Evolutionary conservation across 2,888 invertebrate genomes (phyloP), one percentile per base, ranked within the genome.

Genomic region (Acheta domesticus): DNA sequence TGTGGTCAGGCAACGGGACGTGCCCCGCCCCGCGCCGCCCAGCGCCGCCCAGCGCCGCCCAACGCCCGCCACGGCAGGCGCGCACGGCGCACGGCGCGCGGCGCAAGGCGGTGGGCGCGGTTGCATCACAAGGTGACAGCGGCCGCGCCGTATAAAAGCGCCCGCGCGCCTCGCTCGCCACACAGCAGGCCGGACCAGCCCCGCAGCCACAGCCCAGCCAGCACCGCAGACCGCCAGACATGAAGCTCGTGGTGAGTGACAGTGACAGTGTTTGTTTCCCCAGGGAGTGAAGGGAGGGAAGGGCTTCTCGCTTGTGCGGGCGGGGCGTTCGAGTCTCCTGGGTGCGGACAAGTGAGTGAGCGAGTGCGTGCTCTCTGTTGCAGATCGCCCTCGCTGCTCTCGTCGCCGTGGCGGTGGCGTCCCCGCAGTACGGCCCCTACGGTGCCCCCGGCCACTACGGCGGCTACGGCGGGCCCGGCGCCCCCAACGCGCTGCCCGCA

Each of bases 401-500:
- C 16, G 4, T 62, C n/a, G 62, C 16, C 62, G 62, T 62, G 62
- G 62, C 62, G 62, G 62, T 62, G 62, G 62, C 62, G 16, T n/a
- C 14, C 16, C n/a, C 3, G 14, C 16, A n/a, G 16, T n/a, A 62
- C 62, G 62, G 73, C 73, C 21, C 23, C 73, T 36, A 73, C 62
- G 78, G 78, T 50, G 74, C n/a, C 20, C 62, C 62, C 62, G n/a
- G n/a, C 62, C 62, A 3, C 0, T 62, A 62, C 16, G 62, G 62
- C 62, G 16, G 16, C n/a, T 62, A 62, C 62, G 14, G 21, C 75
- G 62, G 62, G 4, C 23, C 78, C 78, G 12, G 73, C 73, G 20
- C 49, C 75, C 36, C 50, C 49, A 36, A 49, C 74, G 23, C 62
- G 77, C 4, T 73, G 49, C 76, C 80, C 74, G 78, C 75, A 20